Evolutionary conservation across 2,797 vertebrate species (phyloP).

Genomic region (Hydrophis major): DNA sequence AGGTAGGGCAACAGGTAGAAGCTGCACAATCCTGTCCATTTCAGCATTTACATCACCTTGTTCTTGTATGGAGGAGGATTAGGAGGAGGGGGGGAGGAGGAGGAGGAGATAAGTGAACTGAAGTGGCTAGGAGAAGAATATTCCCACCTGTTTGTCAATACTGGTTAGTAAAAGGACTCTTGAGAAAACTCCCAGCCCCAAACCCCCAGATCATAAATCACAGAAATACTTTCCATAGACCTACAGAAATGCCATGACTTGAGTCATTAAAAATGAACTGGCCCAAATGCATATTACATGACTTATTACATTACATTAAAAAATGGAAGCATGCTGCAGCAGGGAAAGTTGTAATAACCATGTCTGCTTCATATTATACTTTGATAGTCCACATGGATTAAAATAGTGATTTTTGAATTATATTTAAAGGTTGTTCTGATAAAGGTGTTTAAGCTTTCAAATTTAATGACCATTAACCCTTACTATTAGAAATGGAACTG

Average conservation of each 20-base stretch:
- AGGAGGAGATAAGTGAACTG: neutral
- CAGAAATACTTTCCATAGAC: neutral
- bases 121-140: neutral
- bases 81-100: neutral
- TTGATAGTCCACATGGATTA: neutral
- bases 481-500: conserved; percentile 3
- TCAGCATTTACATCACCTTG: neutral
- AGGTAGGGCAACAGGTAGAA: too few relatives aligned
- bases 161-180: neutral
- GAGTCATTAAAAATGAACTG: neutral
- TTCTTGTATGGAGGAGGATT: neutral
- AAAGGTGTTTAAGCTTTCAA: neutral
- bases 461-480: neutral
- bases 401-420: neutral
- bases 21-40: neutral
- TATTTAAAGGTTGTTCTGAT: neutral
- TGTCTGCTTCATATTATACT: neutral
- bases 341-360: neutral
- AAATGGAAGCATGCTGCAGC: neutral
- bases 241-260: neutral
- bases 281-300: neutral
- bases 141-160: neutral
- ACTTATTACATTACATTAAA: neutral
- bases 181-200: neutral
- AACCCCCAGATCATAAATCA: neutral